A percentile compares a stretch with the other conserved stretches of the same genome.
Evolutionary conservation across 2,888 invertebrate species (phyloP).

Genomic region (Cinara cedri): DNA sequence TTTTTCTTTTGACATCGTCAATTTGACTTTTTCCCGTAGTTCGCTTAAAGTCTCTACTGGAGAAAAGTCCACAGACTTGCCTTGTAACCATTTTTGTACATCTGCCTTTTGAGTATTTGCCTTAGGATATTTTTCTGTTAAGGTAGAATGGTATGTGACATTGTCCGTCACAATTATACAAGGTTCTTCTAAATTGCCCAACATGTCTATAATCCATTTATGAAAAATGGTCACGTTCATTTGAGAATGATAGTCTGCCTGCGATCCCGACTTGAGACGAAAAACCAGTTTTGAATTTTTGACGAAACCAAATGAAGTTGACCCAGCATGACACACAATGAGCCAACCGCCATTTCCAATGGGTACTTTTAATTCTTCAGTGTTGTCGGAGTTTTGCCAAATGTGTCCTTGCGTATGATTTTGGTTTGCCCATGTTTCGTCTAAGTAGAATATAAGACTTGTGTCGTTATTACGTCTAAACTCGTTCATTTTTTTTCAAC

Average conservation of each 20-base stretch:
- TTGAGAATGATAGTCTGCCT: conserved; percentile 28
- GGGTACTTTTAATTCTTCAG: too few species aligned
- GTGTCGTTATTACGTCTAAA: too few species aligned
- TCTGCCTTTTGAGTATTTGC: not conserved
- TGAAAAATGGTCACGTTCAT: conserved; percentile 40
- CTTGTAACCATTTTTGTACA: conserved; percentile 9
- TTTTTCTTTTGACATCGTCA: not conserved
- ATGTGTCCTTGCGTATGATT: too few species aligned
- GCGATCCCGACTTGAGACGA: conserved; percentile 23
- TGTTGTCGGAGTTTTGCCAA: too few species aligned
- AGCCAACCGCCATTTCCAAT: too few species aligned
- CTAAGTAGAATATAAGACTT: too few species aligned
- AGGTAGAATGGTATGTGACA: not conserved
- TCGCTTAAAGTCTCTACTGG: conserved; percentile 7
- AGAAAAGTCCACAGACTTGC: not conserved
- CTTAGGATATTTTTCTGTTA: not conserved
- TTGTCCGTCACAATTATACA: conserved; percentile 7
- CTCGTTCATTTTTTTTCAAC: too few species aligned
- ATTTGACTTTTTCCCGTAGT: not conserved
- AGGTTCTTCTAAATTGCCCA: not conserved
- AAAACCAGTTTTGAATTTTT: conserved; percentile 17
- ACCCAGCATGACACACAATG: too few species aligned
- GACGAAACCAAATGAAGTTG: conserved; percentile 28
- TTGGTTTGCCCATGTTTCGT: too few species aligned
- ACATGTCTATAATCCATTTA: conserved; percentile 14